A percentile compares a stretch with the other conserved stretches of the same genome.
These are phyloP conservation scores for Adela reaumurella DNA, from an alignment of 2,888 invertebrate species.

Conservation along the genomic window DNA sequence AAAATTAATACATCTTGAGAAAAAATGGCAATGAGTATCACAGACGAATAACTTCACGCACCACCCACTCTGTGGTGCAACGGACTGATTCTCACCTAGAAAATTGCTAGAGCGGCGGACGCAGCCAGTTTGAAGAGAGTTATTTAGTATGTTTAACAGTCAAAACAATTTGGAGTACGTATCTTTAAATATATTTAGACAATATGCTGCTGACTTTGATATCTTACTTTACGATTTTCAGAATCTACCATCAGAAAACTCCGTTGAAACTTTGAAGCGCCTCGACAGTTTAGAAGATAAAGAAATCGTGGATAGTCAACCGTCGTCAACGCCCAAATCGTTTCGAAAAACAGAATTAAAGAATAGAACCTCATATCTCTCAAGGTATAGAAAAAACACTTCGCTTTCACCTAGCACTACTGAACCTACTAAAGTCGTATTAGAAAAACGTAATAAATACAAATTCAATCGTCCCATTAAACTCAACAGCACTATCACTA, in stretches of 20 bases:
- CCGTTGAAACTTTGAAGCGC: constrained; percentile 13
- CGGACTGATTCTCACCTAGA: no score
- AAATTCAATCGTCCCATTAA: constrained; percentile 32
- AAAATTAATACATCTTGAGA: no score
- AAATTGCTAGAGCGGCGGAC: neutral
- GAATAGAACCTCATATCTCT: constrained; percentile 5
- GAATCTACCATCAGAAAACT: neutral
- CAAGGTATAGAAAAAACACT: constrained; percentile 22
- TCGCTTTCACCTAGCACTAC: constrained; percentile 3
- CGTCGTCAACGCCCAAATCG: constrained; percentile 11
- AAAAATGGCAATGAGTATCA: no score
- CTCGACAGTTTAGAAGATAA: constrained; percentile 18
- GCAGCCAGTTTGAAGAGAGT: constrained; percentile 3
- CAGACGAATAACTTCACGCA: no score
- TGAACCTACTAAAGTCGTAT: neutral
- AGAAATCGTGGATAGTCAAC: constrained; percentile 6
- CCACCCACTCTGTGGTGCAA: no score
- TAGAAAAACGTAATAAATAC: constrained; percentile 11
- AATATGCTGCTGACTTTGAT: no score
- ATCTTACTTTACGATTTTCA: no score
- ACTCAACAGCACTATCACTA: constrained; percentile 27
- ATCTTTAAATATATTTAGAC: no score
- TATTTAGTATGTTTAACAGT: no score
- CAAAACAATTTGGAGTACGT: no score
- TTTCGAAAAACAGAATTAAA: constrained; percentile 16